Conservation (phyloP, 1,140 invertebrate genomes). For the Orius laevigatus region DNA sequence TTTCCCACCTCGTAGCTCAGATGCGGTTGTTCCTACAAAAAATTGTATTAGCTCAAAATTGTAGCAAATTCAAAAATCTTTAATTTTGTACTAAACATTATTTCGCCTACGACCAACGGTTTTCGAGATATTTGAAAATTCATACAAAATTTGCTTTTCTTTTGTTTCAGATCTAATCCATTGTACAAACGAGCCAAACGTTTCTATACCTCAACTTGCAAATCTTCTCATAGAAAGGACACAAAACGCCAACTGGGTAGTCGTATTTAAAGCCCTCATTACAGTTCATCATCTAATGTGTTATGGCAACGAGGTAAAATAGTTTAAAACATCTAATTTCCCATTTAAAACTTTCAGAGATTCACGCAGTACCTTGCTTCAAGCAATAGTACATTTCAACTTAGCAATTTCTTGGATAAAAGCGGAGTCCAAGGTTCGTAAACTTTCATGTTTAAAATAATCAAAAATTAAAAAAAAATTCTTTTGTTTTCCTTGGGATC, state of each 20-base stretch:
- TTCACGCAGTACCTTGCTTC: slow-evolving; percentile 99
- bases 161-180: slow-evolving; percentile 85
- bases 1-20: too few species aligned
- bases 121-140: too few species aligned
- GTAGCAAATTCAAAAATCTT: too few species aligned
- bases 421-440: slow-evolving; percentile 79
- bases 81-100: too few species aligned
- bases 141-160: slow-evolving; percentile 18
- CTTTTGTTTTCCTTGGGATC: too few species aligned
- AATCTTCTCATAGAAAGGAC: slow-evolving; percentile 95
- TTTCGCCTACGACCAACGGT: too few species aligned
- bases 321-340: neutral
- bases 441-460: slow-evolving; percentile 5
- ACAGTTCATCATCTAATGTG: slow-evolving; percentile 98
- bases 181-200: slow-evolving; percentile 98
- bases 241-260: slow-evolving; percentile 94
- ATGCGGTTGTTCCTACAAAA: too few species aligned
- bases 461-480: too few species aligned
- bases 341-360: slow-evolving; percentile 45
- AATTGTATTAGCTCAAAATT: too few species aligned
- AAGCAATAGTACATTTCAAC: slow-evolving; percentile 97
- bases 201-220: slow-evolving; percentile 96
- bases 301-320: slow-evolving; percentile 92
- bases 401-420: slow-evolving; percentile 94
- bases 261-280: slow-evolving; percentile 95